phyloP scores from a whole-genome alignment of 2,113 vertebrate genomes.

The Corythornis cristatus region DNA sequence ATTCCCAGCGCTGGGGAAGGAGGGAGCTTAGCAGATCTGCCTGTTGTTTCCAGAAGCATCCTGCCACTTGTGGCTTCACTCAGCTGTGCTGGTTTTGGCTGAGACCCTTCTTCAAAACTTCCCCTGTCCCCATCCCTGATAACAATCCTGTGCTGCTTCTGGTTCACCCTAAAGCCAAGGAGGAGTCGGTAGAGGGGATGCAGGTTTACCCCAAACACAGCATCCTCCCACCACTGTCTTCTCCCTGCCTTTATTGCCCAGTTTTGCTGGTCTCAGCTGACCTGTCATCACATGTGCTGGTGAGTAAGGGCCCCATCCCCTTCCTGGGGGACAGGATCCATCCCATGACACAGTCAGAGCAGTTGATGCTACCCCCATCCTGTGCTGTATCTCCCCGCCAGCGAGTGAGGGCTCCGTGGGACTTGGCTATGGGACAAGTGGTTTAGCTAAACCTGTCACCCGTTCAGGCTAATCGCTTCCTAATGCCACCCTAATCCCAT shows the following conservation, averaged over 20 bases:
- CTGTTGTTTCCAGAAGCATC: neutral
- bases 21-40: neutral
- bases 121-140: accelerated
- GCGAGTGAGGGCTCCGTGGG: neutral
- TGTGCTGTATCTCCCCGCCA: accelerated
- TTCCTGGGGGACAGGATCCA: neutral
- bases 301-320: accelerated
- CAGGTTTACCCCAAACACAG: neutral
- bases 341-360: accelerated
- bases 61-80: neutral
- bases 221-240: neutral
- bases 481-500: slow-evolving; percentile 54
- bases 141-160: neutral
- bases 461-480: slow-evolving; percentile 28
- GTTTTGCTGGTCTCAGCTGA: neutral
- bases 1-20: neutral
- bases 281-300: accelerated
- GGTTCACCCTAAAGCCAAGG: neutral
- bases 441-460: slow-evolving; percentile 10
- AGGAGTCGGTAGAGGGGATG: too few species aligned
- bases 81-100: neutral
- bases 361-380: neutral
- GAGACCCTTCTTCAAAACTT: neutral
- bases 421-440: neutral
- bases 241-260: neutral